Base-by-base conservation (phyloP, 1,140 invertebrate genomes). In the Drosophila quadrilineata region DNA sequence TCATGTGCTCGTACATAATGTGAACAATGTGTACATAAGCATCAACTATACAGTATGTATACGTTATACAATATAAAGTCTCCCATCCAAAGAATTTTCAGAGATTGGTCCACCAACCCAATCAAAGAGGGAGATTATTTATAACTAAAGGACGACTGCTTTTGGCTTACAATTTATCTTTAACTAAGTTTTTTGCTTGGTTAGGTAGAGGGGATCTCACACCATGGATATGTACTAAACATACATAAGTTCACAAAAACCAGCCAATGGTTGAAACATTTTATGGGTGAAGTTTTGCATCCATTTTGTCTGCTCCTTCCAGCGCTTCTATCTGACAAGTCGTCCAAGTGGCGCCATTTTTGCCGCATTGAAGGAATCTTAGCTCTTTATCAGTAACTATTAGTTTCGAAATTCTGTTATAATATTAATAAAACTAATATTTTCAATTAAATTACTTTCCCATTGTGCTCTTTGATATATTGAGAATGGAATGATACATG, bases 121-220 rank as follows among this genome's bases (percentile, higher is more conserved):
- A 33, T 14, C 10, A 17, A 38, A 35, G 12, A 19, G 21, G 28
- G n/a, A 19, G 26, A 56, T 21, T 17, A 82, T 85, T 85, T 85
- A 85, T 86, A 68, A 56, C 67, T 40, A 52, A 57, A 45, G 33
- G 45, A 17, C 50, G 58, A 71, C 79, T 79, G 75, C 79, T 26
- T 79, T 85, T 85, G 79, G 79, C 79, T 85, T 85, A 74, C 79
- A 79, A 85, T 85, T 85, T 85, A 85, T 85, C 79, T 85, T 79
- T 38, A 53, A 48, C 59, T 65, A 49, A 57, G 24, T 65, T 66
- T 58, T 36, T 21, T 38, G 22, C 36, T 46, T 12, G 12, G 22
- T 43, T 68, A 49, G 36, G 10, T 22, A 45, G 19, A 12, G 4
- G 21, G 40, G 28, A 41, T 29, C 65, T 33, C 60, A 66, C 56